phyloP scores from a whole-genome alignment of 1,140 invertebrate species.

The Diabrotica undecimpunctata region DNA sequence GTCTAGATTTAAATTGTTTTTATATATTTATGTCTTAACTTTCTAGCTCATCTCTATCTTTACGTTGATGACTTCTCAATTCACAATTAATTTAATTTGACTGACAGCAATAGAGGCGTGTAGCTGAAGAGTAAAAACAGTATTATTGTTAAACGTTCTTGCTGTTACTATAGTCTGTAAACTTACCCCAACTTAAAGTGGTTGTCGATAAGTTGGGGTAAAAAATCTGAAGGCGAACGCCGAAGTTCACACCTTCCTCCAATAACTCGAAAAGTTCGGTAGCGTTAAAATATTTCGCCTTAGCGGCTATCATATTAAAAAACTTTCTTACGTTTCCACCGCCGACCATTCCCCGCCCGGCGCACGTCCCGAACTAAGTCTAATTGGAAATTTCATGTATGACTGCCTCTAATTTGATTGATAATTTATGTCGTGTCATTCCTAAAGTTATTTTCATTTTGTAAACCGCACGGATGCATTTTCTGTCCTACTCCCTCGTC shows the following conservation, averaged over 20 bases:
- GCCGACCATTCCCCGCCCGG: no score
- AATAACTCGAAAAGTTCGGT: neutral
- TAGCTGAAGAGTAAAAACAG: no score
- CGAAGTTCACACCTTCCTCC: neutral
- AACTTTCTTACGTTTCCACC: constrained; percentile 9
- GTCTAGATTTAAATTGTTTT: no score
- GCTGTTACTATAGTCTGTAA: no score
- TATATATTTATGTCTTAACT: no score
- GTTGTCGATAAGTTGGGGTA: no score
- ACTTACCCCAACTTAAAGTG: no score
- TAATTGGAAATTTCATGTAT: constrained; percentile 21
- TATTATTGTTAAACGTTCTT: no score
- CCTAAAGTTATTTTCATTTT: constrained; percentile 1
- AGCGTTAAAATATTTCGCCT: constrained; percentile 12
- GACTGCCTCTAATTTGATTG: constrained; percentile 20
- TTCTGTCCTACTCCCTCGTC: neutral
- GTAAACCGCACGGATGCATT: constrained; percentile 3
- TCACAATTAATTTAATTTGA: no score
- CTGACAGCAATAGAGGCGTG: no score
- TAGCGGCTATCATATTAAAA: constrained; percentile 18
- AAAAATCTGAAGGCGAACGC: neutral
- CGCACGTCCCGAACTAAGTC: constrained; percentile 8
- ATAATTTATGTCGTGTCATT: constrained; percentile 17
- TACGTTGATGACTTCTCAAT: no score
- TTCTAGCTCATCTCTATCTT: no score